Base-by-base conservation (phyloP, 2,113 vertebrate genomes). In the Psilopogon haemacephalus region DNA sequence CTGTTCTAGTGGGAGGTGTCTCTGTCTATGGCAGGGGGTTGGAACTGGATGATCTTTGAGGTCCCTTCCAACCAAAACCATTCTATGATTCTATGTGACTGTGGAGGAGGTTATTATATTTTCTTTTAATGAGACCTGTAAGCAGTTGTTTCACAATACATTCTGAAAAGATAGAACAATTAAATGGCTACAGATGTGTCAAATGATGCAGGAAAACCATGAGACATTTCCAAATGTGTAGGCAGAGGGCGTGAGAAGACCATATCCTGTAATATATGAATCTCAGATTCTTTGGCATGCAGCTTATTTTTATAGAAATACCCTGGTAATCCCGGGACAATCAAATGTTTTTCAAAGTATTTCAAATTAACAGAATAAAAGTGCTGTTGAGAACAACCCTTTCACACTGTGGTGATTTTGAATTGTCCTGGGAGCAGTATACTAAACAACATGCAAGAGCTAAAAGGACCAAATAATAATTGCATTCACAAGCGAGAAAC, bases 131-230 rank as follows among this genome's bases (percentile, higher is more conserved):
- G 84, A 94, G 87, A 64, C 60, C 89, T 96, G 89, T 91, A 94
- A 94, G 94, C 89, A 94, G 87, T 94, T 92, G 91, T 95, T 96
- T 96, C 96, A 94, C 91, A 96, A 95, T 77, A 76, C 33, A 91
- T 84, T 91, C 96, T 96, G 79, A 93, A 94, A 87, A 69, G 64
- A 81, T 95, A 96, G 95, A 96, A 96, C 94, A 96, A 96, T 95
- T 96, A 96, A 96, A 85, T 90, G 89, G 94, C 71, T 96, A 91
- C 96, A 96, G 96, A 96, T 96, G 96, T 96, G 94, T 92, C 87
- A 96, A 94, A 94, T 74, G 89, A 94, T 94, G 95, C 94, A 96
- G 91, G 94, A 96, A 96, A 95, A 92, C 89, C 93, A 95, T 92
- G 95, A 96, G 94, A 95, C 89, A 80, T 78, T 94, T 96, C 95